Base-by-base conservation (phyloP, 2,797 vertebrate genomes). In the Brotula barbata region DNA sequence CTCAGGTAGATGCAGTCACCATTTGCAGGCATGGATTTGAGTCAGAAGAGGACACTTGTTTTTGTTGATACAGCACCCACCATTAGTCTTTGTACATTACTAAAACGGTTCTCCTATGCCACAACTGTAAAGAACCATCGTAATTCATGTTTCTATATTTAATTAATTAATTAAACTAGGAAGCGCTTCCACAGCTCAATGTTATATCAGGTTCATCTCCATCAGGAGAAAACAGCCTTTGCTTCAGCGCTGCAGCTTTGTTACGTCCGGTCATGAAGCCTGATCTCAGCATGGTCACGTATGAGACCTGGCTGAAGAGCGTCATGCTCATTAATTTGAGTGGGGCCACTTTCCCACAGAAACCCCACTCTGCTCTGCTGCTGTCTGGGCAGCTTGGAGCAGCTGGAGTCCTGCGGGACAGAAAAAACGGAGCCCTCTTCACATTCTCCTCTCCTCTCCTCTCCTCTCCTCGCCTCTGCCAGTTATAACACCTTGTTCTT, bases 331-430 rank as follows among this genome's bases (percentile, higher is more conserved):
- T 83, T 85, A 75, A 76, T 75, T 58, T 83, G 65, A 44, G 64
- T 46, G 81, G 78, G 73, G 76, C 69, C 65, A 62, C 69, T 81
- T 85, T 88, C 85, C 80, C 85, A 84, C 76, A 80, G 71, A 75
- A 57, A 54, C 41, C 10, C 33, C 1, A 11, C 37, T 20, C 13
- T 71, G 76, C 77, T 68, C 49, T 1, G 17, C 44, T 64, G 81
- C 73, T 2, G 52, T 68, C 81, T 58, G 62, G 63, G 68, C 70
- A 71, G 83, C 68, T 73, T 16, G 42, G 14, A 81, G 71, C 84
- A 82, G 81, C 78, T 78, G 82, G 75, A 77, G 39, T 33, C 62
- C 58, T 43, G 50, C 59, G 75, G 57, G 55, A 78, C 67, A 40
- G 31, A 72, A 75, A 39, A 57, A 39, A 34, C 44, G 37, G 47